phyloP scores from a whole-genome alignment of 2,113 vertebrate species.

The Stercorarius parasiticus region DNA sequence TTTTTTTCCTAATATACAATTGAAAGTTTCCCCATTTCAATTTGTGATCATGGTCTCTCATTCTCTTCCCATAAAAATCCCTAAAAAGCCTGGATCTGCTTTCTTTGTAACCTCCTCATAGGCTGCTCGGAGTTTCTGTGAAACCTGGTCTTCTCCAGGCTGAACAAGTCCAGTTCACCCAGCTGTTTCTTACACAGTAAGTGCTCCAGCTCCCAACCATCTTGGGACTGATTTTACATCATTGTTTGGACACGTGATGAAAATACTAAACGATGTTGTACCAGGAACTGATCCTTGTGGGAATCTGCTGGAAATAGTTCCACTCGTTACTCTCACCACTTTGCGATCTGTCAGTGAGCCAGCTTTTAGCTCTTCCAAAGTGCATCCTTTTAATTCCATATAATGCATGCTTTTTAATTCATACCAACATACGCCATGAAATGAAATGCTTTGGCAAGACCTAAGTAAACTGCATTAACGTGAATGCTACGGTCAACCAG shows the following conservation, averaged over 20 bases:
- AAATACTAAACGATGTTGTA: conserved; percentile 6
- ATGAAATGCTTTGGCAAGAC: conserved; percentile 31
- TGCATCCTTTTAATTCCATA: conserved; percentile 52
- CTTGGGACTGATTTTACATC: background rate
- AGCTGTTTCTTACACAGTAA: fast-evolving
- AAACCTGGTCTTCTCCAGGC: background rate
- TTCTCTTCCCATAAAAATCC: background rate
- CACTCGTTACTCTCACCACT: background rate
- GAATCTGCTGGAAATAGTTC: conserved; percentile 68
- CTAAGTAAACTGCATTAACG: background rate
- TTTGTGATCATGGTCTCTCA: background rate
- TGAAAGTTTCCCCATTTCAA: background rate
- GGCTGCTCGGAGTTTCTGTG: background rate
- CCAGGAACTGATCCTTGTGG: conserved; percentile 66
- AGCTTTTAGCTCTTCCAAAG: conserved; percentile 35
- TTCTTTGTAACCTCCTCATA: background rate
- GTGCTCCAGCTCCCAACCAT: background rate
- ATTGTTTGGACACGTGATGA: conserved; percentile 44
- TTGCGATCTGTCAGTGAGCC: conserved; percentile 44
- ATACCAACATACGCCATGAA: background rate
- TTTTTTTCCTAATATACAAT: background rate
- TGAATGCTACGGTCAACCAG: background rate
- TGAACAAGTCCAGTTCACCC: background rate
- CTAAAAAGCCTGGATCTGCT: background rate
- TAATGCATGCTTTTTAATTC: conserved; percentile 38